Evolutionary conservation across 2,797 vertebrate genomes (phyloP).

Genomic region (Lacerta bilineata): DNA sequence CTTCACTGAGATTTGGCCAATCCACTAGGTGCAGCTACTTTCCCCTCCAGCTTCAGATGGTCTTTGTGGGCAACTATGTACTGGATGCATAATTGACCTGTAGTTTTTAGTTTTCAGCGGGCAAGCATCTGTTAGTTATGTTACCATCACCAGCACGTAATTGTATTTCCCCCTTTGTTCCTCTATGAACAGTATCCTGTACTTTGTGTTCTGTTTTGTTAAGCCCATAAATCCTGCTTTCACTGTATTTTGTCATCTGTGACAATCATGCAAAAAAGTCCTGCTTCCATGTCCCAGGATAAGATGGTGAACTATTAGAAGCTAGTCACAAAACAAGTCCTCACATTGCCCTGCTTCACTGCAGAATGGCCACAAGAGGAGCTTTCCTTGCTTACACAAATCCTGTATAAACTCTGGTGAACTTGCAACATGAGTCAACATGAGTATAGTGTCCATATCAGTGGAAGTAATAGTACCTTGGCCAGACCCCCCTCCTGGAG

Average conservation of each 20-base stretch:
- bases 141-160: slow-evolving; percentile 33
- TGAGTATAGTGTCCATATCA: too few species aligned
- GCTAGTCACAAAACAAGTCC: neutral
- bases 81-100: neutral
- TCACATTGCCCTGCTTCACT: too few species aligned
- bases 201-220: slow-evolving; percentile 2
- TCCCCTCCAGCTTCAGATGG: neutral
- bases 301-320: slow-evolving; percentile 3
- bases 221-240: neutral
- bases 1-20: neutral
- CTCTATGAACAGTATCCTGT: slow-evolving; percentile 20
- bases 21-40: neutral
- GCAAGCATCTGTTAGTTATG: slow-evolving; percentile 23
- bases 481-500: too few species aligned
- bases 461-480: too few species aligned
- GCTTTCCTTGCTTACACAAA: neutral
- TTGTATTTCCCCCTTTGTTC: slow-evolving; percentile 9
- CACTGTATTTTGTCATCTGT: neutral
- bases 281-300: neutral
- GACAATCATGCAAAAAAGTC: slow-evolving; percentile 16
- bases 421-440: slow-evolving; percentile 17
- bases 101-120: neutral
- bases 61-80: neutral
- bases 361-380: neutral
- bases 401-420: slow-evolving; percentile 38